These are phyloP conservation scores for Lacerta viridis DNA, from an alignment of 2,797 vertebrate genomes.

Conservation along the genomic window DNA sequence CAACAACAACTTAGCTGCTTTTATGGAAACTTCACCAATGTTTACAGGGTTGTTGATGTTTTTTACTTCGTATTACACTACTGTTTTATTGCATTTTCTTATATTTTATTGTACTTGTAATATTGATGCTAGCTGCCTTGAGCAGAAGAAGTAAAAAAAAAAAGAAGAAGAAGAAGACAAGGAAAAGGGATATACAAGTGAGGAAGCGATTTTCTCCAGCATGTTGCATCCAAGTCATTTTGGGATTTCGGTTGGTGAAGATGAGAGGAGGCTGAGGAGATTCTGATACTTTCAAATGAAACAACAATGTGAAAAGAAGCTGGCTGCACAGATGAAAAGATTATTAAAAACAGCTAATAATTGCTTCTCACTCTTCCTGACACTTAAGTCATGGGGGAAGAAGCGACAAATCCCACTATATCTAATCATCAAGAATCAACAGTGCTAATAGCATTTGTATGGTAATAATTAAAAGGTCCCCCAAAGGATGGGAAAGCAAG, in stretches of 20 bases:
- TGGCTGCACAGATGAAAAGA: background rate
- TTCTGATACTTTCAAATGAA: constrained; percentile 24
- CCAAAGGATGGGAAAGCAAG: constrained; percentile 46
- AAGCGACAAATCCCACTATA: constrained; percentile 33
- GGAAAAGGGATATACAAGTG: background rate
- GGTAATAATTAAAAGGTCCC: constrained; percentile 32
- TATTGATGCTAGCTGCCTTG: background rate
- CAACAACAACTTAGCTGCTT: too few species aligned
- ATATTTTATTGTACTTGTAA: too few species aligned
- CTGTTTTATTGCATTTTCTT: too few species aligned
- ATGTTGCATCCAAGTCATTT: background rate
- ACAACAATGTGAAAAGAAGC: background rate
- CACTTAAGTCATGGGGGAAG: constrained; percentile 21
- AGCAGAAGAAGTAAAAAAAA: background rate
- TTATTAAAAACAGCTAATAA: constrained; percentile 41
- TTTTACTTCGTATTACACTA: too few species aligned
- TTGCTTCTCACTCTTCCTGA: constrained; percentile 39
- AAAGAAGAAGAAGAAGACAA: too few species aligned
- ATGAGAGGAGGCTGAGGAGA: constrained; percentile 13
- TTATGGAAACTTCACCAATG: too few species aligned
- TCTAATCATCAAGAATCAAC: constrained; percentile 51
- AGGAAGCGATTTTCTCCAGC: background rate
- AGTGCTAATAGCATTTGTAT: constrained; percentile 27
- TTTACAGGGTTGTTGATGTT: too few species aligned
- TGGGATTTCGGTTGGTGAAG: constrained; percentile 2